Evolutionary conservation across 2,113 vertebrate genomes (phyloP).

Genomic region (Balaeniceps rex): DNA sequence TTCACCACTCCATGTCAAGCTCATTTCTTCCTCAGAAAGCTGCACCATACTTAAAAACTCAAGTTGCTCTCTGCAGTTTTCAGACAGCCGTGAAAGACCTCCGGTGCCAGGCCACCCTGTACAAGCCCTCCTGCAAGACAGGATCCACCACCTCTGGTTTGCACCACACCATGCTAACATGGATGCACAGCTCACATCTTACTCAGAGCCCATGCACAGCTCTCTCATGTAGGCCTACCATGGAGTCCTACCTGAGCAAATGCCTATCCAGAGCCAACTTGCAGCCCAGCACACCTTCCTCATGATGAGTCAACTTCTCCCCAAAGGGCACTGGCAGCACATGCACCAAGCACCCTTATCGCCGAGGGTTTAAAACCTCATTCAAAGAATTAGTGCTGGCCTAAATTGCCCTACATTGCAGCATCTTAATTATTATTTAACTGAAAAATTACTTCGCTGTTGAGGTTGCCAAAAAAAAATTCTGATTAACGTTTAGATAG

Average conservation of each 20-base stretch:
- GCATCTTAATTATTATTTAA: not conserved
- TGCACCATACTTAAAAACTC: not conserved
- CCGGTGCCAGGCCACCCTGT: not conserved
- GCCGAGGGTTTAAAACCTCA: not conserved
- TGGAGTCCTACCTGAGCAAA: not conserved
- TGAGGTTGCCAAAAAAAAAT: not conserved
- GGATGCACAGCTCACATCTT: not conserved
- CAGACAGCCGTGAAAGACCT: not conserved
- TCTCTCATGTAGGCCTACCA: not conserved
- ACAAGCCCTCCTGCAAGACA: not conserved
- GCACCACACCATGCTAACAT: not conserved
- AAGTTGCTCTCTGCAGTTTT: not conserved
- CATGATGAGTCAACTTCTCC: not conserved
- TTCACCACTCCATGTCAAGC: not conserved
- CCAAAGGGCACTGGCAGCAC: not conserved
- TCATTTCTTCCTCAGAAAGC: not conserved
- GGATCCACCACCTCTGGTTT: no score
- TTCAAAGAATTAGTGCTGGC: not conserved
- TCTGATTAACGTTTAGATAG: not conserved
- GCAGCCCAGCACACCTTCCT: not conserved
- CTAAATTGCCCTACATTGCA: not conserved
- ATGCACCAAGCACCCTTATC: not conserved
- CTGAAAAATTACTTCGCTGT: not conserved
- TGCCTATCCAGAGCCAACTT: not conserved
- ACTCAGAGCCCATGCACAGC: not conserved